Evolutionary conservation across 2,888 invertebrate genomes (phyloP), one percentile per base, ranked within the genome.

Genomic region (Copidosoma aretas): DNA sequence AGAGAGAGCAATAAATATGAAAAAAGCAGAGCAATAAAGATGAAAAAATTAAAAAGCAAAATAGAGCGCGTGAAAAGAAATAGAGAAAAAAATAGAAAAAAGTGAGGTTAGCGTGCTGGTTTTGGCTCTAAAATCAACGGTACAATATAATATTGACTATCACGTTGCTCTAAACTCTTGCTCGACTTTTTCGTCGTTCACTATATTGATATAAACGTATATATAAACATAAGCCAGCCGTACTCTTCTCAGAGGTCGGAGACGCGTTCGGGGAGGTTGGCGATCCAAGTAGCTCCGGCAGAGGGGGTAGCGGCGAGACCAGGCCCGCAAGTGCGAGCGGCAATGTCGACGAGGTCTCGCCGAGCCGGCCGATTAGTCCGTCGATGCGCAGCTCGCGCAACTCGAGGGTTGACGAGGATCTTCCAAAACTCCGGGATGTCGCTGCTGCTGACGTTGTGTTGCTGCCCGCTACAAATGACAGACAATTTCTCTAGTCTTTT

Each of bases 211-310:
- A 64, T 56, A 64, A 39, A 25, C 60, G 54, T 51, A 53, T 10
- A 58, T 19, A n/a, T 17, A 32, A 32, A 32, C 32, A 32, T 32
- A 32, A 32, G 32, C 32, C 32, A 8, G 32, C 72, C 76, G 73
- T 77, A 77, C 77, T 75, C 76, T 77, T 76, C 73, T 77, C 76
- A 73, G 76, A 77, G 74, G 75, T 76, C 64, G 77, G 77, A 77
- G 77, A 77, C 70, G 75, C 73, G 72, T 77, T 77, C 69, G 77
- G 77, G 73, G 77, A 77, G 67, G 75, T 75, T 73, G 77, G 76
- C 72, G 77, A 77, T 73, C 75, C 75, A 64, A 75, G 76, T 61
- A 76, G 75, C 69, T 76, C 75, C 71, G 77, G 77, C 67, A 77
- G 76, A 72, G 75, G 75, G 66, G 77, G 77, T 64, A 76, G 74